phyloP scores from a whole-genome alignment of 2,113 vertebrate genomes.

The Bagarius yarrelli region DNA sequence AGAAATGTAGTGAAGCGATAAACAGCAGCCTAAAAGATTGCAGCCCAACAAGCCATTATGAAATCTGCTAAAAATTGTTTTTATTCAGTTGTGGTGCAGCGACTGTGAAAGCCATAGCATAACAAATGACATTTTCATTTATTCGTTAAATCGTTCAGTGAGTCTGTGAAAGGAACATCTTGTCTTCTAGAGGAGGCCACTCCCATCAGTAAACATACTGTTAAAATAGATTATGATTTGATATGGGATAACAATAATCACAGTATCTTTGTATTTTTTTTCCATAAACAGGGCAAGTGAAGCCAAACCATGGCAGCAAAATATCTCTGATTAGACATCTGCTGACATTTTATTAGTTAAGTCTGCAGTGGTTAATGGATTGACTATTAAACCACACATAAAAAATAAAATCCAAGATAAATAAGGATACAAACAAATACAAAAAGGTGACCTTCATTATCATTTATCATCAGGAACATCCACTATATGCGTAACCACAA shows the following conservation, averaged over 20 bases:
- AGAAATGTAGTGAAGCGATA: not conserved
- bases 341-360: not conserved
- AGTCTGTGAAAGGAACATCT: not conserved
- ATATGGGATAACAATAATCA: not conserved
- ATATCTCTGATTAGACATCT: not conserved
- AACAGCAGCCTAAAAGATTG: not conserved
- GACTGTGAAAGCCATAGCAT: not conserved
- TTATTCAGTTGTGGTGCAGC: not conserved
- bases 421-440: not conserved
- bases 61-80: not conserved
- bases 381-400: not conserved
- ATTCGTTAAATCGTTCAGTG: not conserved
- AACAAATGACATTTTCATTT: not conserved
- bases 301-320: not conserved
- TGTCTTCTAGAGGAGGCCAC: conserved; percentile 1
- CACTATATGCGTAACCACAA: not conserved
- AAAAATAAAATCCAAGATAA: not conserved
- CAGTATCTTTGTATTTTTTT: not conserved
- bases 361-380: too few species aligned
- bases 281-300: not conserved
- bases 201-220: not conserved
- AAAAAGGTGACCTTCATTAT: not conserved
- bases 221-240: not conserved
- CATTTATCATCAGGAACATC: not conserved
- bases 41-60: not conserved